A percentile compares a stretch with the other conserved stretches of the same genome.
Conservation (phyloP, 2,888 invertebrate genomes). For the Temnothorax rugatulus region DNA sequence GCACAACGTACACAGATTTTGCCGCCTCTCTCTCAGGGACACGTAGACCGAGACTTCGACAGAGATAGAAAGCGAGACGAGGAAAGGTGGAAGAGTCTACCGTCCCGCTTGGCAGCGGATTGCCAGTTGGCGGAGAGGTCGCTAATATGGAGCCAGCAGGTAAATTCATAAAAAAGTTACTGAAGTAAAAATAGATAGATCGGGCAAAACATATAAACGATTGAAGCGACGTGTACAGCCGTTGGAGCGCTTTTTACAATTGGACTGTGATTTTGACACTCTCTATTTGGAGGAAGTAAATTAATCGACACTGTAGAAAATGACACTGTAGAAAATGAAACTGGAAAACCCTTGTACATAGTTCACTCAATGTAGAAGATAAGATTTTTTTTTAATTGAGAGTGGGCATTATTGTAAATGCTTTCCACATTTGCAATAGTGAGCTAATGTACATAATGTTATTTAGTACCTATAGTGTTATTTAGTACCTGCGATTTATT, state of each 20-base stretch:
- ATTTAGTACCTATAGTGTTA: conserved; percentile 70
- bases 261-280: conserved; percentile 52
- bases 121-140: conserved; percentile 84
- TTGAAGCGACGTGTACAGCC: conserved; percentile 14
- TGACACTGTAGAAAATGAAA: conserved; percentile 16
- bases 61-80: conserved; percentile 82
- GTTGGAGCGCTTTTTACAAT: conserved; percentile 40
- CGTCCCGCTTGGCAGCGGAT: conserved; percentile 83
- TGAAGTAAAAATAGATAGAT: conserved; percentile 35
- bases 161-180: conserved; percentile 78
- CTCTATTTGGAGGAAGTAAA: conserved; percentile 37
- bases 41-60: conserved; percentile 79
- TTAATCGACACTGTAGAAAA: conserved; percentile 20
- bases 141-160: conserved; percentile 84
- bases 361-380: conserved; percentile 37
- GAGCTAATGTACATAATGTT: conserved; percentile 71
- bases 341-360: conserved; percentile 40
- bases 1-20: conserved; percentile 94
- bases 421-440: conserved; percentile 67
- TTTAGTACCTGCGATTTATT: conserved; percentile 68
- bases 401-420: conserved; percentile 71
- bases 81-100: conserved; percentile 84
- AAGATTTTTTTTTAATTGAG: conserved; percentile 31
- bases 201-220: background rate
- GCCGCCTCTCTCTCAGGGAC: conserved; percentile 89